Evolutionary conservation across 2,113 vertebrate species (phyloP).

Genomic region (Felis catus): F.catus_Fca126_mat1.0 CM031427.1:5832501-5833000

Average conservation of each 20-base stretch:
- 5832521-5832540: background rate
- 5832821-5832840: background rate
- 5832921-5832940: too few species aligned
- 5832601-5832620: background rate
- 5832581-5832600: rapidly evolving
- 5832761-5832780: background rate
- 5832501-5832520: background rate
- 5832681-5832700: background rate
- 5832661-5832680: too few species aligned
- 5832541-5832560: too few species aligned
- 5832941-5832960: rapidly evolving
- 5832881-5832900: too few species aligned
- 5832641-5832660: background rate
- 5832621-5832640: too few species aligned
- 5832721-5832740: background rate
- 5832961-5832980: too few species aligned
- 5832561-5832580: background rate
- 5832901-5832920: too few species aligned
- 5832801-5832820: background rate
- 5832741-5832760: background rate
- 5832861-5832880: background rate
- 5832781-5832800: background rate
- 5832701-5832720: too few species aligned
- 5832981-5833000: too few species aligned
- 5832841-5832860: background rate